These are phyloP conservation scores for Elachura formosa DNA, from an alignment of 2,113 vertebrate species.

Conservation along the genomic window DNA sequence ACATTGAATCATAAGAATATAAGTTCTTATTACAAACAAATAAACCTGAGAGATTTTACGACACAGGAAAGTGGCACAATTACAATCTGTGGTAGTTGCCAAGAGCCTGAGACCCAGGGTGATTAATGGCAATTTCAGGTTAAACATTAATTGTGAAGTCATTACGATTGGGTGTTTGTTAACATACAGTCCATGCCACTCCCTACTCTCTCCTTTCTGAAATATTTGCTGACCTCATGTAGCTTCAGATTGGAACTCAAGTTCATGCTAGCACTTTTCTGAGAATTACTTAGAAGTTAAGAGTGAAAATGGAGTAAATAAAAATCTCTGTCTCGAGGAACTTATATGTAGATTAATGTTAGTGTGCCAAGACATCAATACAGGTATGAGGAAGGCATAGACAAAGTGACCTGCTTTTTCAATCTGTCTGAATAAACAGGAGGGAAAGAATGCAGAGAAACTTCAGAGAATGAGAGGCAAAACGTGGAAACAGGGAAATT, in stretches of 20 bases:
- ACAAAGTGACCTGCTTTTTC: background rate
- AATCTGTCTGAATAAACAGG: background rate
- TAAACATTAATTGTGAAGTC: background rate
- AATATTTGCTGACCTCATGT: background rate
- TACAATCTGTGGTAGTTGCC: background rate
- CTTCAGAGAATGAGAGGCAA: background rate
- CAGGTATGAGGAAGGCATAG: background rate
- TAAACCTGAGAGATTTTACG: background rate
- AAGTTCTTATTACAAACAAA: background rate
- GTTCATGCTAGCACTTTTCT: background rate
- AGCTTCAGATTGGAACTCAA: background rate
- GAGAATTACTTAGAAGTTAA: background rate
- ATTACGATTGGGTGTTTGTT: background rate
- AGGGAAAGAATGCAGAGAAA: background rate
- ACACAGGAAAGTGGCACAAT: background rate
- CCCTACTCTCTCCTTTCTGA: background rate
- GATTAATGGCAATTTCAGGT: background rate
- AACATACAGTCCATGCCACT: background rate
- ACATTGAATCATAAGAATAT: background rate
- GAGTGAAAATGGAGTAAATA: background rate
- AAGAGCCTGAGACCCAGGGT: background rate
- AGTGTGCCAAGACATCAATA: background rate
- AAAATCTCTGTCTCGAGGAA: background rate
- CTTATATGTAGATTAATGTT: background rate
- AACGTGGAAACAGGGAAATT: background rate